Evolutionary conservation across 2,113 vertebrate genomes (phyloP).

Genomic region (Oreochromis spilurus): DNA sequence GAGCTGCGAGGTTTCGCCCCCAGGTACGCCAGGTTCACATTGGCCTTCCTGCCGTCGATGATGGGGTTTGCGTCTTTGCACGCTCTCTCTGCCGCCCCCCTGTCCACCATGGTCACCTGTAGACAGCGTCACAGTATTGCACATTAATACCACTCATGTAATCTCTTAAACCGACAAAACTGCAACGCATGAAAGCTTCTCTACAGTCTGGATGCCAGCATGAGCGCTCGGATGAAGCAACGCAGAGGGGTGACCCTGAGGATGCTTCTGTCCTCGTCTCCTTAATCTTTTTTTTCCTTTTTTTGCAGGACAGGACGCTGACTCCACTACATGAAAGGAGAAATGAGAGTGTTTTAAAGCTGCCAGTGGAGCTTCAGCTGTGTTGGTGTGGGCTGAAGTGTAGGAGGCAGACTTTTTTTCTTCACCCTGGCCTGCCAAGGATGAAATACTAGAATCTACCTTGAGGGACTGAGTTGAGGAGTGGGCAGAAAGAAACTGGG

Average conservation of each 20-base stretch:
- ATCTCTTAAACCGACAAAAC: neutral
- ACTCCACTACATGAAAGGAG: neutral
- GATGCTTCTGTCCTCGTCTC: conserved; percentile 2
- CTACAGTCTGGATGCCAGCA: neutral
- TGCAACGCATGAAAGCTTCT: neutral
- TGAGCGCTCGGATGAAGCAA: neutral
- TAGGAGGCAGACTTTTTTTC: conserved; percentile 31
- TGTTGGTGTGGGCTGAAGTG: conserved; percentile 10
- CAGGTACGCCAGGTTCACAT: conserved; percentile 92
- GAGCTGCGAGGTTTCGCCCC: conserved; percentile 91
- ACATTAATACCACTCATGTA: neutral
- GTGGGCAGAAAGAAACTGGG: conserved; percentile 36
- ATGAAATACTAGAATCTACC: conserved; percentile 38
- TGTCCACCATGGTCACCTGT: conserved; percentile 94
- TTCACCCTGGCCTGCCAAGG: neutral
- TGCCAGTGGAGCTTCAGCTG: neutral
- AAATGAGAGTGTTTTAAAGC: neutral
- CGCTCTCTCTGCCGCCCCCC: conserved; percentile 83
- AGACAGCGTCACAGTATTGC: neutral
- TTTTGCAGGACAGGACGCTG: neutral
- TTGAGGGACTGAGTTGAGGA: conserved; percentile 40
- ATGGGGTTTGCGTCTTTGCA: conserved; percentile 96
- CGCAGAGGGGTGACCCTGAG: neutral
- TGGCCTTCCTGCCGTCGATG: conserved; percentile 94
- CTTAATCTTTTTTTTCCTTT: neutral